Conservation (phyloP, 2,797 vertebrate species). For the Sitta carolinensis region DNA sequence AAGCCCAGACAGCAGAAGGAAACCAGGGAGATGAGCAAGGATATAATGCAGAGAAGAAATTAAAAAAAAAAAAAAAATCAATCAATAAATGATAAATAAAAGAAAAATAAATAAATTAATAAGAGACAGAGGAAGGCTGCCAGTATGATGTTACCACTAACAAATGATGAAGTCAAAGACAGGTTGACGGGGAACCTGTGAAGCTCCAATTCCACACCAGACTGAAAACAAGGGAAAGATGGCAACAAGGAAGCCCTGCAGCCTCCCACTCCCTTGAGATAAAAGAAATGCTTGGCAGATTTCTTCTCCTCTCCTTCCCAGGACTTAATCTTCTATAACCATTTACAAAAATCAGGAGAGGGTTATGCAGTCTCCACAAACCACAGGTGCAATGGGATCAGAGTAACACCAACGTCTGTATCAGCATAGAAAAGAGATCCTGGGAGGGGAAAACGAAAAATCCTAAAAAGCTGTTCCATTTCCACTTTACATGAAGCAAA, state of each 20-base stretch:
- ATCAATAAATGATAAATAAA: neutral
- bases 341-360: neutral
- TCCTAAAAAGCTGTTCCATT: neutral
- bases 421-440: neutral
- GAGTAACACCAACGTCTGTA: neutral
- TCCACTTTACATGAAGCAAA: neutral
- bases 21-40: neutral
- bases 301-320: neutral
- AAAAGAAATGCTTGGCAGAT: neutral
- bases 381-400: neutral
- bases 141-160: neutral
- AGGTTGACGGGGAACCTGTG: neutral
- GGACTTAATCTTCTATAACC: neutral
- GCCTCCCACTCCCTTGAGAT: neutral
- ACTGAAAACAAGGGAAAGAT: neutral
- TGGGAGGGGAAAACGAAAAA: neutral
- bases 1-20: neutral
- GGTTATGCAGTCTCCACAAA: neutral
- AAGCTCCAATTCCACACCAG: neutral
- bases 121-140: neutral
- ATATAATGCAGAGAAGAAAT: neutral
- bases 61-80: accelerated
- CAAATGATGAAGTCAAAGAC: neutral
- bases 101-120: too few relatives aligned
- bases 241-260: neutral